phyloP scores from a whole-genome alignment of 2,113 vertebrate genomes.

The Paedocypris sp. region DNA sequence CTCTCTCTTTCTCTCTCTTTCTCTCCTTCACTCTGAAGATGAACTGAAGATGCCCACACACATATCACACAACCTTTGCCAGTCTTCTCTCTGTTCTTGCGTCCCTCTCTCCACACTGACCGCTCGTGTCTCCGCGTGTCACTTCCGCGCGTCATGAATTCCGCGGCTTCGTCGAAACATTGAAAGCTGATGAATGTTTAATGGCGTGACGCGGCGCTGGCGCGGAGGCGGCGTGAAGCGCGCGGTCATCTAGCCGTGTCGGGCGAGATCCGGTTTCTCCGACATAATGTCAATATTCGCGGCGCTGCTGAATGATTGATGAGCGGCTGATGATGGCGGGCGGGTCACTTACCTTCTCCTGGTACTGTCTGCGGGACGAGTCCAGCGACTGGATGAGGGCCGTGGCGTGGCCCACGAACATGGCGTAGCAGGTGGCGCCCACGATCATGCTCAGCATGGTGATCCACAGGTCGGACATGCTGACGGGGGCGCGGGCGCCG shows the following conservation, averaged over 20 bases:
- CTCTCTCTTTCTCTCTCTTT: background rate
- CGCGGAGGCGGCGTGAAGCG: background rate
- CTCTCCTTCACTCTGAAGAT: background rate
- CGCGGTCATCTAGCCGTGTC: background rate
- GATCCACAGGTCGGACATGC: slow-evolving; percentile 98
- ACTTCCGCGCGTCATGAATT: too few relatives aligned
- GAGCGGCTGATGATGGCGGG: too few relatives aligned
- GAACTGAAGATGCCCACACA: too few relatives aligned
- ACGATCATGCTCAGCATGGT: slow-evolving; percentile 99
- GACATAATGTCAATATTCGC: slow-evolving; percentile 6
- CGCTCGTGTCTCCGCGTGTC: too few relatives aligned
- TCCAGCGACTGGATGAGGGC: slow-evolving; percentile 97
- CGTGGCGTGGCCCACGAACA: slow-evolving; percentile 96
- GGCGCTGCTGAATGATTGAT: slow-evolving; percentile 12
- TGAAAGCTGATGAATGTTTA: too few relatives aligned
- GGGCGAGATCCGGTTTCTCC: slow-evolving; percentile 1
- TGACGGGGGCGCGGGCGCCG: slow-evolving; percentile 86
- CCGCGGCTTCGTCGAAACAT: too few relatives aligned
- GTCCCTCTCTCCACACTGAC: background rate
- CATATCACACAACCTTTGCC: too few relatives aligned
- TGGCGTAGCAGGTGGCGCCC: slow-evolving; percentile 95
- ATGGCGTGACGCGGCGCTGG: too few relatives aligned
- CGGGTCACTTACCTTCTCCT: slow-evolving; percentile 98
- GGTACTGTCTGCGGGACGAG: slow-evolving; percentile 89
- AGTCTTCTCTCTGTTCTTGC: background rate